A percentile compares a stretch with the other conserved stretches of the same genome.
Evolutionary conservation across 1,140 invertebrate genomes (phyloP).

Genomic region (Cataglyphis hispanica): DNA sequence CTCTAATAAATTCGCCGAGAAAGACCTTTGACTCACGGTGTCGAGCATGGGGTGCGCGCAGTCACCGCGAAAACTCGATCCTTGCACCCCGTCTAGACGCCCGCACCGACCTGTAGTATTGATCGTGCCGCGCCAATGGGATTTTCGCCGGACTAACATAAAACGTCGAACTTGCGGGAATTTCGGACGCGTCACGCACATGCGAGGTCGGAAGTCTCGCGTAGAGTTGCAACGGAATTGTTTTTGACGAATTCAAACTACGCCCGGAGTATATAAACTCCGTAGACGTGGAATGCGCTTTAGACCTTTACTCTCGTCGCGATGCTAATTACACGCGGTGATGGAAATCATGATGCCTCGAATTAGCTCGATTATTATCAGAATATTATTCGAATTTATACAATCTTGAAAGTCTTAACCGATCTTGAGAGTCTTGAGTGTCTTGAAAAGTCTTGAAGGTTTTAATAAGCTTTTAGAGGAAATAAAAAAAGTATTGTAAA

Average conservation of each 20-base stretch:
- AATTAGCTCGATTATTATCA: background rate
- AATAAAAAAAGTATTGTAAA: too few relatives aligned
- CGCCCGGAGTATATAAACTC: background rate
- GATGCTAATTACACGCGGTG: background rate
- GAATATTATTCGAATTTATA: too few relatives aligned
- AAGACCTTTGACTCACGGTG: conserved; percentile 74
- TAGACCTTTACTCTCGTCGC: background rate
- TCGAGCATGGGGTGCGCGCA: conserved; percentile 62
- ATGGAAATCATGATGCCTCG: background rate
- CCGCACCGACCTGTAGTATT: conserved; percentile 73
- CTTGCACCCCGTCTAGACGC: conserved; percentile 72
- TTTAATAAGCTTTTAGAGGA: too few relatives aligned
- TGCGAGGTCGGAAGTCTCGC: conserved; percentile 21
- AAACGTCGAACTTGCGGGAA: conserved; percentile 70
- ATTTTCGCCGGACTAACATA: conserved; percentile 73
- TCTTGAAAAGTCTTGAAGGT: too few relatives aligned
- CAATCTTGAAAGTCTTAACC: too few relatives aligned
- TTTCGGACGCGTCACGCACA: conserved; percentile 59
- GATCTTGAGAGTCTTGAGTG: too few relatives aligned
- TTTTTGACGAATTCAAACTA: conserved; percentile 51
- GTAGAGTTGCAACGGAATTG: conserved; percentile 31
- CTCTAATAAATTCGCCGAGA: conserved; percentile 72
- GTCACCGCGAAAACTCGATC: conserved; percentile 71
- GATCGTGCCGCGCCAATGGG: conserved; percentile 73
- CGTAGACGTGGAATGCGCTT: background rate